Evolutionary conservation across 2,888 invertebrate genomes (phyloP), one percentile per base, ranked within the genome.

Genomic region (Spodoptera picta): DNA sequence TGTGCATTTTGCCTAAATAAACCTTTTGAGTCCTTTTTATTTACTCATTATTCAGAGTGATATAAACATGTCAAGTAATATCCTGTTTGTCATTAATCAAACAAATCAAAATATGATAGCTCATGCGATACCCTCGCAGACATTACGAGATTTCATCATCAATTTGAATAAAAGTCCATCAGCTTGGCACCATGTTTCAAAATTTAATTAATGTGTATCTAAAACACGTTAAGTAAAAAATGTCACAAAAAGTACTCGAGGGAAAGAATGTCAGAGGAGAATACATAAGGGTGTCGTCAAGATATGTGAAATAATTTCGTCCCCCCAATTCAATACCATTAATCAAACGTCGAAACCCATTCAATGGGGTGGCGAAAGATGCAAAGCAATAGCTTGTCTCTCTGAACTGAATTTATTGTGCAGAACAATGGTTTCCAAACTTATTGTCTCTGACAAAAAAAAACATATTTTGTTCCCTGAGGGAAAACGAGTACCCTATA

Each of bases 301-400:
- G 86, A 87, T 85, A 87, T 85, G 79, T 79, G 81, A 82, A 86
- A 84, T 86, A 84, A 88, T 87, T 85, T 72, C 62, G 73, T 73
- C 79, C 85, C 91, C 91, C 89, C 78, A 81, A 86, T 87, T 84
- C 85, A 79, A 80, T 77, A 75, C 83, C 92, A 94, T 94, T 93
- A 93, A 94, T 94, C 94, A 94, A 93, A 91, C 86, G 88, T 83
- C 80, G 80, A 78, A 83, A 84, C 87, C 90, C 90, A 92, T 91
- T 90, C 90, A 90, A 90, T 90, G 86, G 93, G 93, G 94, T 90
- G 93, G 87, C 79, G 92, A 92, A 88, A 89, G 88, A 88, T 88
- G 85, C 86, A 88, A 87, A 86, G 86, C 90, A 86, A 90, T 90
- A 87, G 87, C 87, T 89, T 89, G 87, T 91, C 89, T 90, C 87